Evolutionary conservation across 64 coral and sea anemone species (phyloP).

Genomic region (Acropora tenuis): DNA sequence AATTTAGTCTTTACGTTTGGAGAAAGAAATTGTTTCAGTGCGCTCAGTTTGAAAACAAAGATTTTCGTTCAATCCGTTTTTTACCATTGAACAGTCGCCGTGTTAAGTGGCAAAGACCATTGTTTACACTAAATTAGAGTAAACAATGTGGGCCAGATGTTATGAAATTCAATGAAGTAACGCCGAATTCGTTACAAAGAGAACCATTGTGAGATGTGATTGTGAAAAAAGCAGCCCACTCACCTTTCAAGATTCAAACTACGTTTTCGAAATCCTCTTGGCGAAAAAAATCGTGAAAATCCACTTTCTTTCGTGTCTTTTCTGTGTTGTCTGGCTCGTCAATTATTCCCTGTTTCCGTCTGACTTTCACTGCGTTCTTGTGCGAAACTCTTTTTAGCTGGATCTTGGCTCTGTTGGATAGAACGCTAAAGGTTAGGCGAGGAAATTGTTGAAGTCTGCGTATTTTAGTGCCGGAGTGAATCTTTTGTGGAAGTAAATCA

Average conservation of each 20-base stretch:
- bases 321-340: constrained; percentile 1
- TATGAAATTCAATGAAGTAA: neutral
- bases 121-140: neutral
- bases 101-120: neutral
- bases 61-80: no score
- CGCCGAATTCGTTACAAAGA: neutral
- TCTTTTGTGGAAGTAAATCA: neutral
- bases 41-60: no score
- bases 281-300: neutral
- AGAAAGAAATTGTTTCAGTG: no score
- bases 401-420: neutral
- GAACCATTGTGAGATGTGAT: neutral
- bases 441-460: neutral
- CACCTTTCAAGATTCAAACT: constrained; percentile 14
- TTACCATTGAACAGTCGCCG: no score
- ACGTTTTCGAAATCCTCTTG: neutral
- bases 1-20: no score
- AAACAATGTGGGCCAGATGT: constrained; percentile 8
- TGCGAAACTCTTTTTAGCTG: neutral
- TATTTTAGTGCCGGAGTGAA: neutral
- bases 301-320: constrained; percentile 2
- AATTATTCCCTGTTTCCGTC: neutral
- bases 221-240: neutral
- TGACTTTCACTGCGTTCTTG: neutral
- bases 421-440: neutral